Conservation (phyloP, 2,888 invertebrate species). For the Leucania comma region DNA sequence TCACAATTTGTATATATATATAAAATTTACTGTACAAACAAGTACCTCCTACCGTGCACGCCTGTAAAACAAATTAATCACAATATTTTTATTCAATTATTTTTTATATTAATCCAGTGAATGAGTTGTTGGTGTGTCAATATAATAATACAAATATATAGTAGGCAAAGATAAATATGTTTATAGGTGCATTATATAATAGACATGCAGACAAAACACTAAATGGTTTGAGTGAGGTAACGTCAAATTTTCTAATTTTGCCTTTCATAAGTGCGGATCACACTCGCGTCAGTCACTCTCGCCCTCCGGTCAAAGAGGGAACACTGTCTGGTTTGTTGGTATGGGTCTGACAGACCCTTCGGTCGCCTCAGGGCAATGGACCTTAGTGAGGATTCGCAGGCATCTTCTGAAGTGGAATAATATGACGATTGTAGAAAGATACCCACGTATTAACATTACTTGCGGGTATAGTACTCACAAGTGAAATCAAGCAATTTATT, state of each 20-base stretch:
- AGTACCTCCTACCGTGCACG: no score
- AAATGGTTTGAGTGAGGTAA: neutral
- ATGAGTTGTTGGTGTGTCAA: no score
- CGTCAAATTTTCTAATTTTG: neutral
- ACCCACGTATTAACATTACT: neutral
- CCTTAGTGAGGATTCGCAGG: no score
- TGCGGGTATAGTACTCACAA: conserved; percentile 12
- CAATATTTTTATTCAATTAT: no score
- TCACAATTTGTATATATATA: no score
- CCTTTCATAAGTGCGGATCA: neutral
- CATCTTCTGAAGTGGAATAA: no score
- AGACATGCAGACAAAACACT: neutral
- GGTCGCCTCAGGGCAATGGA: neutral
- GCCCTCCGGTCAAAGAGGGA: neutral
- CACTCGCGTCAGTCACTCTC: neutral
- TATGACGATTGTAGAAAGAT: neutral
- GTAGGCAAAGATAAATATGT: no score
- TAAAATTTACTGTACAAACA: no score
- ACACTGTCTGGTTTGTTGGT: neutral
- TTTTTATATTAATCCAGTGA: no score
- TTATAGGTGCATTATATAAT: no score
- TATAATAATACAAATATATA: no score
- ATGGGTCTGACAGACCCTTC: neutral
- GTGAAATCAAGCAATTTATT: conserved; percentile 23
- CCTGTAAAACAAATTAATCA: no score